Percentiles rank a stretch among this genome's conserved stretches.
phyloP scores from a whole-genome alignment of 2,113 vertebrate genomes.

The Chlamydotis undulata region DNA sequence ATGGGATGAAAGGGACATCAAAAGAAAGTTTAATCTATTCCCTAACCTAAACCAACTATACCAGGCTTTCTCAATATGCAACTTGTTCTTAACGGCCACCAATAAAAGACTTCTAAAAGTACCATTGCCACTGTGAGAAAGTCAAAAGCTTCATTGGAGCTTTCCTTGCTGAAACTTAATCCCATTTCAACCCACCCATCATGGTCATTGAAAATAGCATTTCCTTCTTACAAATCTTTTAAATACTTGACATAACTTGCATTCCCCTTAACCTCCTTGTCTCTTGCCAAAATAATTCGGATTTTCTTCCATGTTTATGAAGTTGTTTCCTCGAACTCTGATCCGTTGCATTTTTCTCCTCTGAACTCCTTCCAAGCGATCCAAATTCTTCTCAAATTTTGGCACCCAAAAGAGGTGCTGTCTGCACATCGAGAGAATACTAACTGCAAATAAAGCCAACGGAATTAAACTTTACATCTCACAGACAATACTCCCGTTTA shows the following conservation, averaged over 20 bases:
- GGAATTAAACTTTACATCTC: neutral
- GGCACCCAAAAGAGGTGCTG: conserved; percentile 2
- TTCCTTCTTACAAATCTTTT: neutral
- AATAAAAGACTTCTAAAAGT: neutral
- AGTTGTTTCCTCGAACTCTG: neutral
- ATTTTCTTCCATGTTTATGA: conserved; percentile 34
- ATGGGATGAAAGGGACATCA: neutral
- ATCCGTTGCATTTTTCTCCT: neutral
- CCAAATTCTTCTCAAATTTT: conserved; percentile 7
- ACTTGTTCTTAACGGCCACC: neutral
- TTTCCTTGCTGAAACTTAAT: neutral
- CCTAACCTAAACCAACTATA: neutral
- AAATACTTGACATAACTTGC: conserved; percentile 14
- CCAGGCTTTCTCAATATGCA: neutral
- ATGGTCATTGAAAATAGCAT: neutral
- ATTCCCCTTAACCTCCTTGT: neutral
- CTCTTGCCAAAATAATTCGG: conserved; percentile 15
- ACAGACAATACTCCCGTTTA: neutral
- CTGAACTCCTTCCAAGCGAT: conserved; percentile 43
- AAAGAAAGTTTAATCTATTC: neutral
- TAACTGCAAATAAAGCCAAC: neutral
- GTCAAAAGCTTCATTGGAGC: neutral
- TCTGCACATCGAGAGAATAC: neutral
- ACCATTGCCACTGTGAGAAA: neutral
- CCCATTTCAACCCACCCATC: neutral